Percentiles rank a stretch among this genome's conserved stretches.
phyloP scores from a whole-genome alignment of 1,140 invertebrate species.

The Zaprionus nigranus region DNA sequence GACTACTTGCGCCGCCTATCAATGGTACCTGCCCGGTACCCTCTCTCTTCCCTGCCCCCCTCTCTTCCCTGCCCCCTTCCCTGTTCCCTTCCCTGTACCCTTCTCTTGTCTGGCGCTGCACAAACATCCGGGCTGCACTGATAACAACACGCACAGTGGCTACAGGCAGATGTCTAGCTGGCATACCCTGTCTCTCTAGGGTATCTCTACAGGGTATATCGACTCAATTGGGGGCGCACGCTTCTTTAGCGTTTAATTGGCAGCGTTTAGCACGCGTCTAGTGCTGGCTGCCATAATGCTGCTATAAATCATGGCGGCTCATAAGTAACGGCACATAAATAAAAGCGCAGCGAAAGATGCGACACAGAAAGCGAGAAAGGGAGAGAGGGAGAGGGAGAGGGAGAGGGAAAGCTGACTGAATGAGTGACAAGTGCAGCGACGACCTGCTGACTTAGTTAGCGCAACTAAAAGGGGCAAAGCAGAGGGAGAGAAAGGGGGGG shows the following conservation, averaged over 20 bases:
- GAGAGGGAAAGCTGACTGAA: neutral
- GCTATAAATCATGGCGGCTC: slow-evolving; percentile 72
- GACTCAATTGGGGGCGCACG: slow-evolving; percentile 23
- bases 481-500: neutral
- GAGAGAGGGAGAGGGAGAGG: neutral
- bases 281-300: slow-evolving; percentile 33
- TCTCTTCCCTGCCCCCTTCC: no score
- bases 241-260: slow-evolving; percentile 69
- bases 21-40: slow-evolving; percentile 40
- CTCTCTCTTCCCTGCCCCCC: neutral
- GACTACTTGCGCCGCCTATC: slow-evolving; percentile 45
- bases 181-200: neutral
- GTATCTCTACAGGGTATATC: slow-evolving; percentile 20
- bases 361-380: slow-evolving; percentile 8
- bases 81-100: no score
- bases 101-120: neutral
- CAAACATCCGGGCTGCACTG: slow-evolving; percentile 48
- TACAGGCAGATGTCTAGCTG: no score
- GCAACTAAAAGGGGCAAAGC: neutral
- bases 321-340: slow-evolving; percentile 83
- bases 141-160: neutral
- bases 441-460: neutral
- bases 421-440: neutral
- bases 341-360: slow-evolving; percentile 61
- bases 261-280: slow-evolving; percentile 74